These are phyloP conservation scores for Mormyrops attenuatus DNA, from an alignment of 2,797 vertebrate genomes.

Conservation along the genomic window DNA sequence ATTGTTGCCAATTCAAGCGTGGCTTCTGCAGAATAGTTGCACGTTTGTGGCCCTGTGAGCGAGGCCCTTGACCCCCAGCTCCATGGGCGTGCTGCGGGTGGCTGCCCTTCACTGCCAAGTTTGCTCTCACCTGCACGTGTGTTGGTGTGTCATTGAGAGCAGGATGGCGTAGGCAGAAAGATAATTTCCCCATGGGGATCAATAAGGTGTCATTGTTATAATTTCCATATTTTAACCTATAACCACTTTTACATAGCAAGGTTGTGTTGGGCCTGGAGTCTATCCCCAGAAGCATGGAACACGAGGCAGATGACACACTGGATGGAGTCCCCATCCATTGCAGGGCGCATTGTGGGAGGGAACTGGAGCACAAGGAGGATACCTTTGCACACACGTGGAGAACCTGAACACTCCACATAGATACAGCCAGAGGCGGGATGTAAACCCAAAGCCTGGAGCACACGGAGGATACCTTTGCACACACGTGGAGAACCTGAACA, in stretches of 20 bases:
- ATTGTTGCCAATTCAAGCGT: not conserved
- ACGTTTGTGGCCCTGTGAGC: not conserved
- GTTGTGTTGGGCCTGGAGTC: not conserved
- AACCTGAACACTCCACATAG: not conserved
- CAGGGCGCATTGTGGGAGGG: not conserved
- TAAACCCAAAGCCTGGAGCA: not conserved
- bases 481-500: too few species aligned
- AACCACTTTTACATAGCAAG: not conserved
- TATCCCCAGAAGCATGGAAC: not conserved
- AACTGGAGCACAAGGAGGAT: not conserved
- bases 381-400: not conserved
- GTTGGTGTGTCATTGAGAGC: not conserved
- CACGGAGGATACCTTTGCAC: too few species aligned
- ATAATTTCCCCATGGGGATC: not conserved
- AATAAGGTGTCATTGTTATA: not conserved
- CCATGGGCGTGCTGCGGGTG: not conserved
- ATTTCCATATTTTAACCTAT: not conserved
- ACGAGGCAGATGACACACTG: not conserved
- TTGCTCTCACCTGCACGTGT: not conserved
- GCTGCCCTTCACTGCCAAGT: not conserved
- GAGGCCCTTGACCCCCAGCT: not conserved
- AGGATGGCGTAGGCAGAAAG: not conserved
- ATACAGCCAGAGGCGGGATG: not conserved
- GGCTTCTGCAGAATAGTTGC: not conserved
- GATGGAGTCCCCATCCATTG: not conserved